A percentile compares a stretch with the other conserved stretches of the same genome.
Conservation (phyloP, 92 coral and sea anemone species). For the Actinernus sp. region DNA sequence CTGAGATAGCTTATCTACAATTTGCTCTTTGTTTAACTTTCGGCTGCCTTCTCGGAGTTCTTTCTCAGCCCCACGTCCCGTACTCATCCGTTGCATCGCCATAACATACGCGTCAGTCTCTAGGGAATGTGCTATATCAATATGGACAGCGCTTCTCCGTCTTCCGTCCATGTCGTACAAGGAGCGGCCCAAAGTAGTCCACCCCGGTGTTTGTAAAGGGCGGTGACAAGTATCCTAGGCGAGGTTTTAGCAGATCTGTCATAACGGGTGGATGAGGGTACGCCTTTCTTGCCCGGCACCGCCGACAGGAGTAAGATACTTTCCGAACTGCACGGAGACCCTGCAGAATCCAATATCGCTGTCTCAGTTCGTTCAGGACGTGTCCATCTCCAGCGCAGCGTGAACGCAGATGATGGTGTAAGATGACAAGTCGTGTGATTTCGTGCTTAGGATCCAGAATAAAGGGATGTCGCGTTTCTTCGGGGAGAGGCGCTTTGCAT, state of each 20-base stretch:
- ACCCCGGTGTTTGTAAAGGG: slow-evolving; percentile 8
- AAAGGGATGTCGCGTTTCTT: slow-evolving; percentile 3
- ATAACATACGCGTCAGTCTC: slow-evolving; percentile 45
- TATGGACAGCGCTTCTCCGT: slow-evolving; percentile 33
- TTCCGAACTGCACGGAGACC: slow-evolving; percentile 18
- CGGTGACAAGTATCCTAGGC: slow-evolving; percentile 11
- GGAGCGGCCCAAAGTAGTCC: slow-evolving; percentile 46
- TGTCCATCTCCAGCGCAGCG: slow-evolving; percentile 26
- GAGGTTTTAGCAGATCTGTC: slow-evolving; percentile 15
- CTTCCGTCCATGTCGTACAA: slow-evolving; percentile 21
- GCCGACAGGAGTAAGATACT: not conserved
- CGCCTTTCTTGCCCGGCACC: not conserved
- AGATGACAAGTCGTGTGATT: slow-evolving; percentile 14
- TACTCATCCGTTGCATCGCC: slow-evolving; percentile 56
- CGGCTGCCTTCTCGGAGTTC: slow-evolving; percentile 37
- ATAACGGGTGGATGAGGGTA: slow-evolving; percentile 3
- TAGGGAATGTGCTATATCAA: slow-evolving; percentile 38
- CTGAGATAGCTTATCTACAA: slow-evolving; percentile 42
- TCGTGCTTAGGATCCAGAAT: slow-evolving; percentile 12
- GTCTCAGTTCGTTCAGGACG: slow-evolving; percentile 4
- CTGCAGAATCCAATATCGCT: slow-evolving; percentile 10
- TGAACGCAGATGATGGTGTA: slow-evolving; percentile 6
- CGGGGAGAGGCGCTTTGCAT: slow-evolving; percentile 12
- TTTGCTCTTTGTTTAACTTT: slow-evolving; percentile 25
- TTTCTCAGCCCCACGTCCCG: slow-evolving; percentile 52